Percentiles rank a stretch among this genome's conserved stretches.
Evolutionary conservation across 2,797 vertebrate species (phyloP).

Genomic region (Dallia pectoralis): DNA sequence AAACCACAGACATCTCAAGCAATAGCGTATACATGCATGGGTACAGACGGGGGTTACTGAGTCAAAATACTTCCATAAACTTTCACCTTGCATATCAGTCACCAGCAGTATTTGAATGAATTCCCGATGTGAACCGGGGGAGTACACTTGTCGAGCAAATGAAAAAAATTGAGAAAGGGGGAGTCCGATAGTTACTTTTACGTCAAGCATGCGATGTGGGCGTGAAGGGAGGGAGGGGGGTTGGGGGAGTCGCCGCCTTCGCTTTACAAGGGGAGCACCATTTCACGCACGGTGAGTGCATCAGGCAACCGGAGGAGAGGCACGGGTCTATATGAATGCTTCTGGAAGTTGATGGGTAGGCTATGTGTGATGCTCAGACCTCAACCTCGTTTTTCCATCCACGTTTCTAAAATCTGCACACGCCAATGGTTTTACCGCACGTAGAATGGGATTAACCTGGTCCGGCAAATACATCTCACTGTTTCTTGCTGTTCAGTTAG

Average conservation of each 20-base stretch:
- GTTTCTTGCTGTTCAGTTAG: constrained; percentile 83
- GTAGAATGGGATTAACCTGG: constrained; percentile 87
- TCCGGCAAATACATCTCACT: constrained; percentile 84
- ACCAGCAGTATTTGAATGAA: constrained; percentile 18
- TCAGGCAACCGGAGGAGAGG: constrained; percentile 44
- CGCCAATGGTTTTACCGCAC: constrained; percentile 86
- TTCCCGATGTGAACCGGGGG: neutral
- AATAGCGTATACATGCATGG: neutral
- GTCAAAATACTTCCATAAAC: neutral
- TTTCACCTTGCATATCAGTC: neutral
- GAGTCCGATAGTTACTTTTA: constrained; percentile 69
- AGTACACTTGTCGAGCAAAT: constrained; percentile 32
- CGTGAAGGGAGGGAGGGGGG: constrained; percentile 52
- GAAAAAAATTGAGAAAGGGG: constrained; percentile 35
- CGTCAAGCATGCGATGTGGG: constrained; percentile 79
- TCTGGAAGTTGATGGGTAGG: constrained; percentile 82
- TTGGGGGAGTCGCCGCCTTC: constrained; percentile 70
- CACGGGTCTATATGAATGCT: constrained; percentile 44
- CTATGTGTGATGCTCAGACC: constrained; percentile 79
- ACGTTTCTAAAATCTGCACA: constrained; percentile 80
- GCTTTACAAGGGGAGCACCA: constrained; percentile 78
- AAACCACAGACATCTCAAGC: neutral
- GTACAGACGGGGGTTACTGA: neutral
- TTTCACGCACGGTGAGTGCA: constrained; percentile 68
- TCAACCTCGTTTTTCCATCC: constrained; percentile 77